Evolutionary conservation across 1,140 invertebrate species (phyloP).

Genomic region (Megalopta genalis): DNA sequence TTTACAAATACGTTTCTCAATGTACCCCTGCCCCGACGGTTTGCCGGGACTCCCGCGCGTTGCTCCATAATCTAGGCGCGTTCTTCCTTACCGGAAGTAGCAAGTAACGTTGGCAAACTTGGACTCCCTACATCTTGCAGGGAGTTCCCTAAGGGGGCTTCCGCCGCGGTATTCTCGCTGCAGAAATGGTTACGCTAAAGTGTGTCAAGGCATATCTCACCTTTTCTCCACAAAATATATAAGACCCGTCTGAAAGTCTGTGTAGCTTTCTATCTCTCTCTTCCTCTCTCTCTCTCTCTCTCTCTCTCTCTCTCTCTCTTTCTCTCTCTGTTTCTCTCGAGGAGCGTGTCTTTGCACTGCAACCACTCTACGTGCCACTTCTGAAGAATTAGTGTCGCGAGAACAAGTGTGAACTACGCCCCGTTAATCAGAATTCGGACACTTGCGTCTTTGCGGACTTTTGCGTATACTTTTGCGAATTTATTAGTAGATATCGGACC

Average conservation of each 20-base stretch:
- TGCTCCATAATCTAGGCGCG: slow-evolving; percentile 17
- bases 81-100: slow-evolving; percentile 59
- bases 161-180: slow-evolving; percentile 38
- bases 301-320: no score
- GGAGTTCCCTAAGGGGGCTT: slow-evolving; percentile 40
- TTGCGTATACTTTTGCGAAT: no score
- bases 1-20: slow-evolving; percentile 69
- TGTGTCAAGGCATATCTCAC: slow-evolving; percentile 47
- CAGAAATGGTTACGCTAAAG: slow-evolving; percentile 50
- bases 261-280: no score
- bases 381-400: no score
- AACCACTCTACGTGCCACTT: no score
- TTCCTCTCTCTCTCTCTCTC: background rate
- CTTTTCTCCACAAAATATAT: slow-evolving; percentile 25
- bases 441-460: no score
- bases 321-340: background rate
- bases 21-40: slow-evolving; percentile 19
- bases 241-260: slow-evolving; percentile 10
- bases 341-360: no score
- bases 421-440: no score
- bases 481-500: no score
- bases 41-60: background rate
- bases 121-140: slow-evolving; percentile 54
- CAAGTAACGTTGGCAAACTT: slow-evolving; percentile 57
- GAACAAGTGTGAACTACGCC: no score